Percentiles rank a stretch among this genome's conserved stretches.
These are phyloP conservation scores for Hyperoplus immaculatus DNA, from an alignment of 2,797 vertebrate genomes.

Conservation along the genomic window DNA sequence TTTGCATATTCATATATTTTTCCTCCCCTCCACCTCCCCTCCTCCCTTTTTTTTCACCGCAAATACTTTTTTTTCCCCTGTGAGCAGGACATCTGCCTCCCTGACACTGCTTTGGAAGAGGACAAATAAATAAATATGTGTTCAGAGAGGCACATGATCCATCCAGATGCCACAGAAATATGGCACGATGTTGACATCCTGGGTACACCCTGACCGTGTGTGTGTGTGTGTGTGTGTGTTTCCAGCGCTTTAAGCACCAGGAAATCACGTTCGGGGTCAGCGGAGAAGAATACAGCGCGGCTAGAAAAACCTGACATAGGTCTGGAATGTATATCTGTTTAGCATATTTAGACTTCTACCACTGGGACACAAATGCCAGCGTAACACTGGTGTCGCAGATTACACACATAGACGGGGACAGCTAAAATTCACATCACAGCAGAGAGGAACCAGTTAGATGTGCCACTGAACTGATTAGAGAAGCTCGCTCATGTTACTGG, in stretches of 20 bases:
- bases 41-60: constrained; percentile 73
- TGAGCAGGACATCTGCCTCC: constrained; percentile 94
- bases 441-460: constrained; percentile 1
- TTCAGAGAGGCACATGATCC: constrained; percentile 78
- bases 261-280: constrained; percentile 77
- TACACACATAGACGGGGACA: constrained; percentile 1
- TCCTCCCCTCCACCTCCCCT: constrained; percentile 57
- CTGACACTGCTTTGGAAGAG: constrained; percentile 78
- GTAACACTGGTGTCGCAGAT: constrained; percentile 56
- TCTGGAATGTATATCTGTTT: constrained; percentile 65
- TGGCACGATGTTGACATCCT: constrained; percentile 73
- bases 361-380: constrained; percentile 26
- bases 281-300: constrained; percentile 67
- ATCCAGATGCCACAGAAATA: constrained; percentile 88
- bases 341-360: constrained; percentile 61
- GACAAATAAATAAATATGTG: constrained; percentile 88
- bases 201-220: constrained; percentile 58
- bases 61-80: constrained; percentile 89
- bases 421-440: constrained; percentile 30
- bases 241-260: constrained; percentile 78
- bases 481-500: neutral
- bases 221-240: constrained; percentile 19
- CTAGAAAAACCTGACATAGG: constrained; percentile 63
- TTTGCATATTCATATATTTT: constrained; percentile 97
- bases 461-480: neutral